Evolutionary conservation across 2,113 vertebrate genomes (phyloP).

Genomic region (Tragelaphus imberbis): DNA sequence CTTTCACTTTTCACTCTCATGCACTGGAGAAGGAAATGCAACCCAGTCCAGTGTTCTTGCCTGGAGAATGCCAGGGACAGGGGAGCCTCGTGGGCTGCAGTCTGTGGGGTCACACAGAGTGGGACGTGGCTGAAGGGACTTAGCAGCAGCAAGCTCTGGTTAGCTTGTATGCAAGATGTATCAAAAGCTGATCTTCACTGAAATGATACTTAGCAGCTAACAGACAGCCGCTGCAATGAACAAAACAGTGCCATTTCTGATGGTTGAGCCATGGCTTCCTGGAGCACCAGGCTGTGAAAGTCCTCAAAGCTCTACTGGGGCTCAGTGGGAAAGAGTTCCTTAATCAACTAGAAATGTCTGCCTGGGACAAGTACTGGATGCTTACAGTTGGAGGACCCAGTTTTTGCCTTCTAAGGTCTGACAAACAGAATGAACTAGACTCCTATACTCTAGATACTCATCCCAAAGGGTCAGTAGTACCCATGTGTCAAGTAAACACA

Average conservation of each 20-base stretch:
- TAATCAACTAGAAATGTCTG: conserved; percentile 26
- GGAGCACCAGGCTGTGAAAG: neutral
- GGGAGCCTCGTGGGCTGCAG: no score
- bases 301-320: neutral
- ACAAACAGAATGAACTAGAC: neutral
- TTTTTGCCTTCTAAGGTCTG: neutral
- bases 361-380: neutral
- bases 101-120: no score
- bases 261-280: neutral
- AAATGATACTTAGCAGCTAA: neutral
- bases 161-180: neutral
- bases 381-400: neutral
- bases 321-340: neutral
- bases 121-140: fast-evolving
- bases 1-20: no score
- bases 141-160: neutral
- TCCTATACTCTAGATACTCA: neutral
- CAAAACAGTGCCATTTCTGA: neutral
- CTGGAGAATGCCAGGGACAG: no score
- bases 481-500: neutral
- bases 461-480: neutral
- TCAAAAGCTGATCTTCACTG: neutral
- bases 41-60: no score
- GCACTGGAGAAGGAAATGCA: no score
- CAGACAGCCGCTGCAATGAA: neutral